Base-by-base conservation (phyloP, 2,797 vertebrate species). In the Alca torda region DNA sequence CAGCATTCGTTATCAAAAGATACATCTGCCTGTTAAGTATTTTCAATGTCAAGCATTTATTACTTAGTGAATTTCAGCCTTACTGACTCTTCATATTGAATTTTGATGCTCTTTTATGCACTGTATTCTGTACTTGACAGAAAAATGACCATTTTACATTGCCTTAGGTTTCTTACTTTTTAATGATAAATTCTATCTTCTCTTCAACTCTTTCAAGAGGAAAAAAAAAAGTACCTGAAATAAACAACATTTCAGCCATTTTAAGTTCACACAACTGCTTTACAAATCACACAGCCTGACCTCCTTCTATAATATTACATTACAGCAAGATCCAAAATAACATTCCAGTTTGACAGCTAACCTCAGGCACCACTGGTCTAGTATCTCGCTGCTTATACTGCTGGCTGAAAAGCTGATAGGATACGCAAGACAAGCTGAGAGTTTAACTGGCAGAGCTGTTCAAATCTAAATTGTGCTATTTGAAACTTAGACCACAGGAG, bases 251-350 rank as follows among this genome's bases (percentile, higher is more conserved):
- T 65, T 95, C 77, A 70, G 70, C 67, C 93, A 84, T 88, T 96
- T 97, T 70, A 95, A 97, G 97, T 98, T 98, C 96, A 91, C 96
- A 87, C 95, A 94, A 95, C 97, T 97, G 96, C 94, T 97, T 97
- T 97, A 98, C 97, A 98, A 98, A 98, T 98, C 97, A 97, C 97
- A 97, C 94, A 97, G 97, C 95, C 96, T 98, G 98, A 98, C 97
- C 98, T 97, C 96, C 96, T 96, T 48, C 60, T 89, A 78, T 72
- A 87, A 46, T 93, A 95, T 67, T 97, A 98, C 97, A 98, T 97
- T 98, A 98, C 97, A 98, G 96, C 97, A 96, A 97, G 97, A 98
- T 97, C 97, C 97, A 98, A 97, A 98, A 98, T 97, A 98, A 98
- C 94, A 96, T 97, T 97, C 96, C 96, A 95, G 96, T 97, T 90